Percentiles rank a stretch among this genome's conserved stretches.
These are phyloP conservation scores for Malthinus flaveolus DNA, from an alignment of 2,888 invertebrate species.

Conservation along the genomic window DNA sequence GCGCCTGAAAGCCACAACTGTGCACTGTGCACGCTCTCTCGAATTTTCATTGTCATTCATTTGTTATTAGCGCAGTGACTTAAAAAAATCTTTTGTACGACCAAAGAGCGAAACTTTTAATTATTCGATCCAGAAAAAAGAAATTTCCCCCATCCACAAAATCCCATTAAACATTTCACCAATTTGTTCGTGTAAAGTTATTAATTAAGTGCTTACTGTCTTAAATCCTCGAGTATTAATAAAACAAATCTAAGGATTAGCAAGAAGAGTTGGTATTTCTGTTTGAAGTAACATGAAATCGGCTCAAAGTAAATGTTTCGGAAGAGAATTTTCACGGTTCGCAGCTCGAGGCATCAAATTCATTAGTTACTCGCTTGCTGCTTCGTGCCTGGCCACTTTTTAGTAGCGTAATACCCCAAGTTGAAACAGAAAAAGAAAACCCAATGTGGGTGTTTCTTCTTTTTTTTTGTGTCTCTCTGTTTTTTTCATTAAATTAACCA, in stretches of 20 bases:
- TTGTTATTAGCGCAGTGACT: no score
- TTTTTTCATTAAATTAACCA: slow-evolving; percentile 7
- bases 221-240: slow-evolving; percentile 32
- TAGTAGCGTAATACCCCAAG: slow-evolving; percentile 12
- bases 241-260: slow-evolving; percentile 37
- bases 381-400: slow-evolving; percentile 29
- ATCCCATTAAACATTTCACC: slow-evolving; percentile 26
- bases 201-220: slow-evolving; percentile 31
- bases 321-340: slow-evolving; percentile 44
- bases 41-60: no score
- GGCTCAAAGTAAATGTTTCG: slow-evolving; percentile 44
- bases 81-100: no score
- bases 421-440: slow-evolving; percentile 15
- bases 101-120: no score
- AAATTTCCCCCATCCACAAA: slow-evolving; percentile 2
- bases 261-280: slow-evolving; percentile 35
- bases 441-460: not conserved
- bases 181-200: slow-evolving; percentile 29
- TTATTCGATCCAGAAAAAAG: not conserved
- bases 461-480: not conserved
- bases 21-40: no score
- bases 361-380: slow-evolving; percentile 34
- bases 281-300: slow-evolving; percentile 40
- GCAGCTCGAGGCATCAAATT: slow-evolving; percentile 38
- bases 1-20: no score